These are phyloP conservation scores for Nematopogon swammerdamellus DNA, from an alignment of 2,888 invertebrate genomes.

Conservation along the genomic window DNA sequence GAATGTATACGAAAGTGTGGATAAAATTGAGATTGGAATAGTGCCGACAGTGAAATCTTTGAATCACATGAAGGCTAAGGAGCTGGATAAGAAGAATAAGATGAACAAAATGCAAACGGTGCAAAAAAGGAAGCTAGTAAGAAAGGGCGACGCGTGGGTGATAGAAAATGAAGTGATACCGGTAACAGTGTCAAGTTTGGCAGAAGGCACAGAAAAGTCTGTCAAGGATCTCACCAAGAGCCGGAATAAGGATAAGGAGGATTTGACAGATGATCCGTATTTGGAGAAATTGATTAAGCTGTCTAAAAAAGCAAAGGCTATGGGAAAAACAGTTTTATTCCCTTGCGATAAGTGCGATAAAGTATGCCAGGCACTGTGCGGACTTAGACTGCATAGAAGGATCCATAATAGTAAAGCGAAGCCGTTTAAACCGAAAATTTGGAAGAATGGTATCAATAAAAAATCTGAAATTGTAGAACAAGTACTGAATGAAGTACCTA, in stretches of 20 bases:
- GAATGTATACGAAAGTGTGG: too few species aligned
- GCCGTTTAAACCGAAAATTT: conserved; percentile 27
- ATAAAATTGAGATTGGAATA: too few species aligned
- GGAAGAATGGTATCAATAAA: conserved; percentile 23
- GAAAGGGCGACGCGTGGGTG: conserved; percentile 29
- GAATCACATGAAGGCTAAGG: conserved; percentile 10
- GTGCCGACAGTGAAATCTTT: neutral
- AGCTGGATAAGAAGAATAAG: conserved; percentile 25
- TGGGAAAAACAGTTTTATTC: conserved; percentile 25
- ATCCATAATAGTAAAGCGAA: conserved; percentile 30
- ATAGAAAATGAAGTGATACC: conserved; percentile 20
- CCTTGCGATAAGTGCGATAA: conserved; percentile 36
- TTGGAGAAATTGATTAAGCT: conserved; percentile 24
- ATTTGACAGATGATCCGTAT: conserved; percentile 17
- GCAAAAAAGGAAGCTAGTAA: conserved; percentile 27
- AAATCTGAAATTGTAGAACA: conserved; percentile 1
- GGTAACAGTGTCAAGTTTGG: neutral
- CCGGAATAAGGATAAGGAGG: conserved; percentile 11
- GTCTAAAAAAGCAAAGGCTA: conserved; percentile 21
- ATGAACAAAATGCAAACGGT: conserved; percentile 18
- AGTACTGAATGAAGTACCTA: neutral
- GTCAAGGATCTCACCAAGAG: neutral
- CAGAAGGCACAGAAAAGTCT: neutral
- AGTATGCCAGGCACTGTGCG: conserved; percentile 28
- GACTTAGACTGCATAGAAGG: conserved; percentile 28